Conservation (phyloP, 2,888 invertebrate species). For the Amphipoea oculea region DNA sequence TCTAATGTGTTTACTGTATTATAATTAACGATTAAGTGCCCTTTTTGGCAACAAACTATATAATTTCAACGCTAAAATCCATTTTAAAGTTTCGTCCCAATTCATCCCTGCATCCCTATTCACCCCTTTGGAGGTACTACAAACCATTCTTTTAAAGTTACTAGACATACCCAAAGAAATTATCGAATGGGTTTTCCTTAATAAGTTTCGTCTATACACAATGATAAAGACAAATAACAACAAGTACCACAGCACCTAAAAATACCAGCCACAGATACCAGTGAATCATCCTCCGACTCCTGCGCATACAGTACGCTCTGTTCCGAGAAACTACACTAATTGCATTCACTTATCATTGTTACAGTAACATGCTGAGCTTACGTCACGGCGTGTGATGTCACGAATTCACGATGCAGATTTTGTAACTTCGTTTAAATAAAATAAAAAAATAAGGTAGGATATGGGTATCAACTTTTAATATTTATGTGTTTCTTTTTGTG, state of each 20-base stretch:
- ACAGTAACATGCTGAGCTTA: slow-evolving; percentile 40
- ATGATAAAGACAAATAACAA: not conserved
- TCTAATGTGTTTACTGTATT: no score
- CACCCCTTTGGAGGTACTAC: no score
- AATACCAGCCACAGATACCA: slow-evolving; percentile 40
- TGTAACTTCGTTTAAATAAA: not conserved
- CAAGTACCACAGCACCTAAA: slow-evolving; percentile 19
- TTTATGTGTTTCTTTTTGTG: no score
- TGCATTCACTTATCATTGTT: slow-evolving; percentile 52
- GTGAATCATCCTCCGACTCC: slow-evolving; percentile 48
- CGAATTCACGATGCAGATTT: not conserved
- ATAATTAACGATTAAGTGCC: no score
- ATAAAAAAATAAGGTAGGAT: not conserved
- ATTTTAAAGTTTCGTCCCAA: no score
- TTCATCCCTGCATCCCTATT: no score
- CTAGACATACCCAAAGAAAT: not conserved
- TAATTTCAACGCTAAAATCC: no score
- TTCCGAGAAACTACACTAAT: slow-evolving; percentile 59
- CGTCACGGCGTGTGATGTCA: slow-evolving; percentile 34
- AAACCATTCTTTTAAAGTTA: not conserved
- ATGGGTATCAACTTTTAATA: not conserved
- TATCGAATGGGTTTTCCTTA: not conserved
- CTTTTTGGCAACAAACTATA: no score
- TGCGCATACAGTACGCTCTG: slow-evolving; percentile 36
- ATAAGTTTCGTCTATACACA: not conserved